These are phyloP conservation scores for Rhopalosiphum nymphaeae DNA, from an alignment of 2,888 invertebrate genomes.

Conservation along the genomic window DNA sequence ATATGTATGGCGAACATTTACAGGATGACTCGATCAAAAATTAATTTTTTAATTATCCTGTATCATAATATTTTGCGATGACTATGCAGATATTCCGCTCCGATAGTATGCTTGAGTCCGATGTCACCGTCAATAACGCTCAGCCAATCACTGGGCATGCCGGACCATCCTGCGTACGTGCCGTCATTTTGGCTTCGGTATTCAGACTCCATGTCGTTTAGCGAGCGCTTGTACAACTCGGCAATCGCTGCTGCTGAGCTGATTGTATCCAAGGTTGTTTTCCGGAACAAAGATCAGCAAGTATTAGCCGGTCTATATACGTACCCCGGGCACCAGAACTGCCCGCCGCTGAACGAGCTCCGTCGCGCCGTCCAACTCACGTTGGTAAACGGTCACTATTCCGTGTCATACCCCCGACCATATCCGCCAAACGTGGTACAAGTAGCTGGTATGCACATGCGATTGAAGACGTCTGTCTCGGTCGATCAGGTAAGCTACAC, in stretches of 20 bases:
- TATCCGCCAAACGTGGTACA: constrained; percentile 36
- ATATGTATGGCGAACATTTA: too few relatives aligned
- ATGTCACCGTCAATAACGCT: constrained; percentile 25
- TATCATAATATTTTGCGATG: neutral
- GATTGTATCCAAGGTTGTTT: neutral
- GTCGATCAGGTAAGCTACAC: constrained; percentile 1
- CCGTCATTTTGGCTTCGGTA: constrained; percentile 51
- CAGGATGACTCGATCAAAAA: too few relatives aligned
- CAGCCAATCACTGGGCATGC: neutral
- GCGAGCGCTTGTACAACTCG: constrained; percentile 28
- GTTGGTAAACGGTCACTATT: constrained; percentile 46
- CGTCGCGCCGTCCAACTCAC: neutral
- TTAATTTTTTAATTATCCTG: neutral
- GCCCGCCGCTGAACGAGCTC: constrained; percentile 6
- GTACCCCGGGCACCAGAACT: constrained; percentile 24
- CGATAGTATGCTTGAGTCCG: constrained; percentile 39
- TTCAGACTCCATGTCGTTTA: constrained; percentile 34
- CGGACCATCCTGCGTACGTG: constrained; percentile 37
- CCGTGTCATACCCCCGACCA: constrained; percentile 55
- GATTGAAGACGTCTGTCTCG: neutral
- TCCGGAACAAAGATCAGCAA: neutral
- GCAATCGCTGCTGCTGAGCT: neutral
- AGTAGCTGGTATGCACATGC: constrained; percentile 54
- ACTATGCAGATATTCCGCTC: constrained; percentile 4
- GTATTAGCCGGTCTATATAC: neutral